Evolutionary conservation across 2,888 invertebrate species (phyloP).

Genomic region (Entomobrya proxima): DNA sequence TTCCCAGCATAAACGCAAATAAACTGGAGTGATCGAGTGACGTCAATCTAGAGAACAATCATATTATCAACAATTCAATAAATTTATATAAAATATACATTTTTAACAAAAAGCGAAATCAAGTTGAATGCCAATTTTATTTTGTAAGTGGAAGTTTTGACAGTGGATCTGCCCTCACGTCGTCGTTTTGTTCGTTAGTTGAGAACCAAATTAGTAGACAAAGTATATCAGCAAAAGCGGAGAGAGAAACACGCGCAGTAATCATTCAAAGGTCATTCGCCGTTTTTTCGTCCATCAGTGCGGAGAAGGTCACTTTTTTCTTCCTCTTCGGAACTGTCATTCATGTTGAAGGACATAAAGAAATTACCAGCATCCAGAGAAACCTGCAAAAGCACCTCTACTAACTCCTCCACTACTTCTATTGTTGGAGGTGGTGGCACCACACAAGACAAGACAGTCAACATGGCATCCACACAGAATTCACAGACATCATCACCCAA

Average conservation of each 20-base stretch:
- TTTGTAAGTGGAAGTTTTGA: constrained; percentile 22
- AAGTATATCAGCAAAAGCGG: neutral
- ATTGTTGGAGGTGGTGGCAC: constrained; percentile 1
- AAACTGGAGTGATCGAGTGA: constrained; percentile 6
- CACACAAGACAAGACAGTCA: neutral
- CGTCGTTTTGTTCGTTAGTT: neutral
- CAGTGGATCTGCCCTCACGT: constrained; percentile 21
- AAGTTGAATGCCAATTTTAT: constrained; percentile 26
- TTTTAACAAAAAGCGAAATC: constrained; percentile 8
- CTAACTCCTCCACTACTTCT: neutral
- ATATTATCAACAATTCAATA: neutral
- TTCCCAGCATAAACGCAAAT: neutral
- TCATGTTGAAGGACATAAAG: constrained; percentile 28
- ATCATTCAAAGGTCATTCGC: constrained; percentile 21
- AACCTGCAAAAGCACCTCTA: neutral
- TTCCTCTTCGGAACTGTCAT: neutral
- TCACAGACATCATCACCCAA: neutral
- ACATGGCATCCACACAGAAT: constrained; percentile 17
- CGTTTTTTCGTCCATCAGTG: neutral
- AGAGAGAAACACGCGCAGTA: neutral
- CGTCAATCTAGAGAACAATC: constrained; percentile 22
- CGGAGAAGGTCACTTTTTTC: constrained; percentile 27
- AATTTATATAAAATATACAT: neutral
- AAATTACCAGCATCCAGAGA: neutral
- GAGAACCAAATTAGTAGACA: neutral